A percentile compares a stretch with the other conserved stretches of the same genome.
These are phyloP conservation scores for Caenorhabditis afra DNA, from an alignment of 2,888 invertebrate genomes.

Conservation along the genomic window DNA sequence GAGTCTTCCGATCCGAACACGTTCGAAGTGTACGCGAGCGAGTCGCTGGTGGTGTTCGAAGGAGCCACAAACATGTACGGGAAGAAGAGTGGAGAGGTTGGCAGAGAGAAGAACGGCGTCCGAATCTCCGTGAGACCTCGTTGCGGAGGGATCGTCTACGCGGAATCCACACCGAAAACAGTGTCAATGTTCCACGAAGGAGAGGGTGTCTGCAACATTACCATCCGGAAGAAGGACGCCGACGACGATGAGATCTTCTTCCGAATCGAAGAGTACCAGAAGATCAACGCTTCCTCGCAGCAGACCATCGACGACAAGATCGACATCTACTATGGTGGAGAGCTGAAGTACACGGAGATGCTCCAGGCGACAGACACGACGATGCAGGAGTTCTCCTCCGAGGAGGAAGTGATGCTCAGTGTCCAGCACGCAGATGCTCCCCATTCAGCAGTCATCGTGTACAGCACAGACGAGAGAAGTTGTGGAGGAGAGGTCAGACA, in stretches of 20 bases:
- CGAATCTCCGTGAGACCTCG: constrained; percentile 61
- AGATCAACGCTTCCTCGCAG: constrained; percentile 24
- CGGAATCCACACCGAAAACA: constrained; percentile 49
- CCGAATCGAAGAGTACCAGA: constrained; percentile 38
- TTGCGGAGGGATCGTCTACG: constrained; percentile 75
- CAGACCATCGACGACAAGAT: constrained; percentile 35
- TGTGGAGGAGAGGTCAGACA: constrained; percentile 60
- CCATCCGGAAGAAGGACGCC: constrained; percentile 57
- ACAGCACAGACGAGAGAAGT: constrained; percentile 45
- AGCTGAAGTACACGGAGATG: constrained; percentile 43
- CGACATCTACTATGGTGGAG: constrained; percentile 45
- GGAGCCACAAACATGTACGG: constrained; percentile 63
- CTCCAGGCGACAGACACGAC: constrained; percentile 37
- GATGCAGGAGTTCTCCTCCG: constrained; percentile 39
- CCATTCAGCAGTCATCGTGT: constrained; percentile 39
- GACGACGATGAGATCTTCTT: constrained; percentile 41
- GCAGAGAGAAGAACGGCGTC: constrained; percentile 67
- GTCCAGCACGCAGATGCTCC: constrained; percentile 46
- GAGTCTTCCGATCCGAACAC: constrained; percentile 35
- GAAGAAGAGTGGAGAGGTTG: constrained; percentile 58
- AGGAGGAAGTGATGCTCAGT: constrained; percentile 38
- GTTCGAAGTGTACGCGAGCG: constrained; percentile 24
- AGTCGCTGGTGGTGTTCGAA: constrained; percentile 70
- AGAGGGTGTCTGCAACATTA: constrained; percentile 56
- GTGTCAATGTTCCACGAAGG: constrained; percentile 40